Evolutionary conservation across 2,113 vertebrate genomes (phyloP).

Genomic region (Oreotrochilus melanogaster): DNA sequence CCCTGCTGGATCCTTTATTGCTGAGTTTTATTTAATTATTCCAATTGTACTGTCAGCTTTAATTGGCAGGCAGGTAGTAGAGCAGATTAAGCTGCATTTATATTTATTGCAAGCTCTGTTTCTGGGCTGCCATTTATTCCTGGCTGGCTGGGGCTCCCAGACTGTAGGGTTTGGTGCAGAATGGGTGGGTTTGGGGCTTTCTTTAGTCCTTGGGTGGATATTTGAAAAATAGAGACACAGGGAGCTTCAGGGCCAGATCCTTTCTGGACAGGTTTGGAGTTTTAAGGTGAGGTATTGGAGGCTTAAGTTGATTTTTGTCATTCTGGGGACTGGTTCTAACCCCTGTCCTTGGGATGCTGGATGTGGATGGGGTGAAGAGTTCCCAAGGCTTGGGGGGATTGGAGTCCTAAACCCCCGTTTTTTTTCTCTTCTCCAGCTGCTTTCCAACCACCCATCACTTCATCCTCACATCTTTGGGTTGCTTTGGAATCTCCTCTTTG

Average conservation of each 20-base stretch:
- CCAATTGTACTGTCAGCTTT: neutral
- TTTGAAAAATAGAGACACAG: neutral
- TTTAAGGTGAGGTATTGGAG: neutral
- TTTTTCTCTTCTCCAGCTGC: conserved; percentile 10
- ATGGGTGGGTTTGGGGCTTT: neutral
- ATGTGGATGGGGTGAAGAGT: neutral
- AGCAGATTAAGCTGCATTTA: neutral
- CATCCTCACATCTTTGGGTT: conserved; percentile 1
- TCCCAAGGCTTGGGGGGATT: neutral
- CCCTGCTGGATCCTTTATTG: neutral
- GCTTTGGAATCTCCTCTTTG: neutral
- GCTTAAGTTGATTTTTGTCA: too few species aligned
- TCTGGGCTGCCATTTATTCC: neutral
- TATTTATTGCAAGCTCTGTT: neutral
- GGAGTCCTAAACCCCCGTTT: neutral
- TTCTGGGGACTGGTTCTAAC: too few species aligned
- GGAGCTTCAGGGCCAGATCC: neutral
- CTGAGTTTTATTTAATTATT: neutral
- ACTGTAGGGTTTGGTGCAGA: rapidly evolving
- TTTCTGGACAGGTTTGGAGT: neutral
- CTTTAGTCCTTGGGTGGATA: neutral
- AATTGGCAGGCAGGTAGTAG: conserved; percentile 1
- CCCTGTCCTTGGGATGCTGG: neutral
- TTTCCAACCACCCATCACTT: conserved; percentile 8
- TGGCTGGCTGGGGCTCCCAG: neutral